Evolutionary conservation across 2,888 invertebrate genomes (phyloP).

Genomic region (Dicyrtomina minuta): DNA sequence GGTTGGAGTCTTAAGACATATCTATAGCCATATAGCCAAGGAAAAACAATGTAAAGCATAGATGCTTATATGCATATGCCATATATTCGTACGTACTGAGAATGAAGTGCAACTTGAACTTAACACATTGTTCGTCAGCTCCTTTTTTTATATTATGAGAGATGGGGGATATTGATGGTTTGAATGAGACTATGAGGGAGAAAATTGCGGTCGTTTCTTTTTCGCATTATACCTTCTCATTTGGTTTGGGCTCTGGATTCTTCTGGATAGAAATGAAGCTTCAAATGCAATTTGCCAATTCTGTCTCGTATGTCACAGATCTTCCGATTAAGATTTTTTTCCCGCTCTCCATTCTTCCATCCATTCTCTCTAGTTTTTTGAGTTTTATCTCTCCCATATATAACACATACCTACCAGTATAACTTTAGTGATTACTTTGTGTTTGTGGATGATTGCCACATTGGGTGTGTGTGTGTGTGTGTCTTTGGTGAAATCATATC

Average conservation of each 20-base stretch:
- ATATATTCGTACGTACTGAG: background rate
- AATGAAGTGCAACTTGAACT: background rate
- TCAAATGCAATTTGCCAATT: background rate
- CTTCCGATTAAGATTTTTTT: background rate
- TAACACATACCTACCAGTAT: too few species aligned
- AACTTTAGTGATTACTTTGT: too few species aligned
- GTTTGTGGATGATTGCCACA: too few species aligned
- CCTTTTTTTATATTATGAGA: background rate
- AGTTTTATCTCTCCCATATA: background rate
- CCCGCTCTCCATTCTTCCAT: background rate
- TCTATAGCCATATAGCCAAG: too few species aligned
- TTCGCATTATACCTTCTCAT: conserved; percentile 6
- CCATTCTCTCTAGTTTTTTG: background rate
- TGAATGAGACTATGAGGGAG: background rate
- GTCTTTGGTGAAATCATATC: too few species aligned
- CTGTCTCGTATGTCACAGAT: background rate
- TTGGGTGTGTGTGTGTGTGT: too few species aligned
- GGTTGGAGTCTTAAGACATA: background rate
- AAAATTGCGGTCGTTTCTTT: conserved; percentile 19
- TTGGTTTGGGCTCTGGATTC: background rate
- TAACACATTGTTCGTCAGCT: conserved; percentile 4
- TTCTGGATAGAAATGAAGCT: background rate
- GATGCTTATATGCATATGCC: too few species aligned
- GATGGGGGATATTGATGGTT: background rate
- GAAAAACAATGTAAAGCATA: too few species aligned